A percentile compares a stretch with the other conserved stretches of the same genome.
Evolutionary conservation across 2,888 invertebrate genomes (phyloP).

Genomic region (Dione juno): DNA sequence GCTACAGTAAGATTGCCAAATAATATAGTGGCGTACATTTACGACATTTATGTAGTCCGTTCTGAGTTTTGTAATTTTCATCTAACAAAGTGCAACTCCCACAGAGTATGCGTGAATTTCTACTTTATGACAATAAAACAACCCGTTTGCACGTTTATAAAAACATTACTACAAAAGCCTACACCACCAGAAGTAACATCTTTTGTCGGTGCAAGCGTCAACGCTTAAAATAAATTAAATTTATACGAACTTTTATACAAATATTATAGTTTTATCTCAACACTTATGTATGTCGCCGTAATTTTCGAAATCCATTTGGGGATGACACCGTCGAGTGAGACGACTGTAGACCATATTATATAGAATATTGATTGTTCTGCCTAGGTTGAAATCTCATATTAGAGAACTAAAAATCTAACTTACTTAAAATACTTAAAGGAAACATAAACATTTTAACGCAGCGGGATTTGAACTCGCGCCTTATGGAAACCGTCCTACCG

Average conservation of each 20-base stretch:
- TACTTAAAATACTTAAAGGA: too few relatives aligned
- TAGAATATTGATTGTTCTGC: too few relatives aligned
- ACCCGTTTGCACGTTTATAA: conserved; percentile 58
- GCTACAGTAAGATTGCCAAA: conserved; percentile 53
- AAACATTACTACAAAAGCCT: conserved; percentile 52
- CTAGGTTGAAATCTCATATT: too few relatives aligned
- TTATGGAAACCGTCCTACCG: too few relatives aligned
- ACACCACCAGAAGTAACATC: conserved; percentile 40
- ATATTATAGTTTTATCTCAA: not conserved
- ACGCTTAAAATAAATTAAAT: conserved; percentile 12
- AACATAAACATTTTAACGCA: too few relatives aligned
- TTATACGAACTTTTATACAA: not conserved
- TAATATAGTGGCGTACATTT: conserved; percentile 57
- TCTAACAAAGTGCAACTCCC: conserved; percentile 76
- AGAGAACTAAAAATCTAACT: too few relatives aligned
- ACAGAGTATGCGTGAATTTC: conserved; percentile 63
- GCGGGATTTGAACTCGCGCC: too few relatives aligned
- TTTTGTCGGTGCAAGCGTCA: conserved; percentile 25
- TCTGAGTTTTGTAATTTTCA: conserved; percentile 70
- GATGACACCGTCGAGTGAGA: not conserved
- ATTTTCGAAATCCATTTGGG: not conserved
- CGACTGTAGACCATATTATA: too few relatives aligned
- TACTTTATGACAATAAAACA: conserved; percentile 65
- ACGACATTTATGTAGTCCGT: conserved; percentile 63
- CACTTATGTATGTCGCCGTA: not conserved